These are phyloP conservation scores for Eretmocerus hayati DNA, from an alignment of 2,888 invertebrate species.

Conservation along the genomic window DNA sequence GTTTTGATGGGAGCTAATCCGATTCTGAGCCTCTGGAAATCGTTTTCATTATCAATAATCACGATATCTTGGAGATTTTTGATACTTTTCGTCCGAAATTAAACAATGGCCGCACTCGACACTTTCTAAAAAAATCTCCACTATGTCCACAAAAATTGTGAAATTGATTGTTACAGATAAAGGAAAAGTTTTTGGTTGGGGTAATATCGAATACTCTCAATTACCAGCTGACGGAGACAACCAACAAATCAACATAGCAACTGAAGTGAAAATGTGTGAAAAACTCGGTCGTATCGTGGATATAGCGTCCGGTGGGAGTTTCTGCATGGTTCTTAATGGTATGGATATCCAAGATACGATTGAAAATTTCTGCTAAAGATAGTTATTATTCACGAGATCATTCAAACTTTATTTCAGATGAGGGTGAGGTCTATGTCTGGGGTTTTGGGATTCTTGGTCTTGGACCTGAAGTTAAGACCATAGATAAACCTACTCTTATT, in stretches of 20 bases:
- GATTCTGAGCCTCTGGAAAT: too few species aligned
- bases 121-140: too few species aligned
- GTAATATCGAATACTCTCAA: conserved; percentile 90
- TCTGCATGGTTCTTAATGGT: conserved; percentile 79
- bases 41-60: too few species aligned
- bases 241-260: conserved; percentile 71
- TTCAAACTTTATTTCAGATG: conserved; percentile 58
- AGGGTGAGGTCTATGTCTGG: conserved; percentile 85
- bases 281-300: conserved; percentile 70
- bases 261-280: conserved; percentile 56
- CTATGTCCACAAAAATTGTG: too few species aligned
- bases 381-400: too few species aligned
- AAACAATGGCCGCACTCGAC: too few species aligned
- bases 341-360: conserved; percentile 11
- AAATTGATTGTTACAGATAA: conserved; percentile 61
- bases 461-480: conserved; percentile 69
- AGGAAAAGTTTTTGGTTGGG: conserved; percentile 94
- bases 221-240: conserved; percentile 52
- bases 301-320: conserved; percentile 80
- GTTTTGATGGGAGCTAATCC: too few species aligned
- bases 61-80: too few species aligned
- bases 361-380: too few species aligned
- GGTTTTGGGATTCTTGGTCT: conserved; percentile 88
- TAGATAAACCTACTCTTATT: conserved; percentile 62
- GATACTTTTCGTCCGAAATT: too few species aligned